Evolutionary conservation across 30 jellyfish, hydroid and myxozoan species (phyloP), one percentile per base, ranked within the genome.

Genomic region (Aurelia sp.): DNA sequence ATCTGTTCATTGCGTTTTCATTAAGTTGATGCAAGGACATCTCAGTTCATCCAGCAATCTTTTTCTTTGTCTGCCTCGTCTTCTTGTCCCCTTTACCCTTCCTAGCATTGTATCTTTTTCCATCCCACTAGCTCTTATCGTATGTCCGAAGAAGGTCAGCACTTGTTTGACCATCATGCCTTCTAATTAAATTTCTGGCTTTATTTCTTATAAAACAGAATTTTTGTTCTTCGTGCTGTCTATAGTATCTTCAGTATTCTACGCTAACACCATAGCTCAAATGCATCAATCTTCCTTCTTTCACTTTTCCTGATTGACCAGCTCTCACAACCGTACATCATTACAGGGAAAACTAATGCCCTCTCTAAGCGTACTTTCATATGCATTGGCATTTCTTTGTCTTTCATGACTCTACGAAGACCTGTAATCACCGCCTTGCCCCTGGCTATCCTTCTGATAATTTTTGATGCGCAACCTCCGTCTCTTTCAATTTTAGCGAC

Each of bases 161-260:
- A 70, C 82, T 72, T 18, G 55, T 76, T 76, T 61, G 63, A 76
- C 61, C 35, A 72, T 41, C 82, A 72, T 72, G 33, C 82, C 70
- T 72, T 72, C 82, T 72, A 38, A 53, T 31, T 50, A 72, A 33
- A 53, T 12, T 72, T 72, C 82, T 72, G 82, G 67, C 70, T 21
- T 6, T 35, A 33, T 41, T 2, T 72, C 40, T 27, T 27, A 1
- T 27, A 27, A 27, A 27, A 27, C 33, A 27, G 33, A 27, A 1
- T 27, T 27, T 27, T 27, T 27, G 33, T 27, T 27, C 82, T 31
- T 41, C 82, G 6, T 72, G 8, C 8, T 38, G 48, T 38, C 48
- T 6, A 38, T 38, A 6, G 48, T 38, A 38, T 38, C 3, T 6
- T 38, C 48, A 38, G 48, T 38, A 38, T 38, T 38, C 48, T 38